phyloP scores from a whole-genome alignment of 2,113 vertebrate species.

The Cinclus cinclus region DNA sequence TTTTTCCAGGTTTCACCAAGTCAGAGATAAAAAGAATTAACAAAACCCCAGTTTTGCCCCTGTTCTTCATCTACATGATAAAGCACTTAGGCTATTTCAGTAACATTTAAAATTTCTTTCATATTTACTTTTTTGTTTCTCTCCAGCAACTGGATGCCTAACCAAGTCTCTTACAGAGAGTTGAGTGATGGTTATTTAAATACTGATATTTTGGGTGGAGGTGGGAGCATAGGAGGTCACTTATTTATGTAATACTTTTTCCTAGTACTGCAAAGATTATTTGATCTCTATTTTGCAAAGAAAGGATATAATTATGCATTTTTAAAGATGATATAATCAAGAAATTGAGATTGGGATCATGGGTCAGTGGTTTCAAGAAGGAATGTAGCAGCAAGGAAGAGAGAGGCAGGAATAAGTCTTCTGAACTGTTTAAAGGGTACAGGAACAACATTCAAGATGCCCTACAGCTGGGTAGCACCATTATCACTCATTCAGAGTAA shows the following conservation, averaged over 20 bases:
- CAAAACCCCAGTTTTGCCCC: not conserved
- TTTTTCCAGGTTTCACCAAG: not conserved
- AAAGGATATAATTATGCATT: not conserved
- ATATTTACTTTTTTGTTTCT: not conserved
- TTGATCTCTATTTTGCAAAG: not conserved
- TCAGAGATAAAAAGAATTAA: not conserved
- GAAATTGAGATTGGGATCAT: not conserved
- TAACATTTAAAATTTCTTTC: not conserved
- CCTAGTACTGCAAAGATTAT: not conserved
- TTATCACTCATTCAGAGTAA: not conserved
- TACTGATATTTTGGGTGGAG: not conserved
- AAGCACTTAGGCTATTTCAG: not conserved
- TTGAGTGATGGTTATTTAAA: not conserved
- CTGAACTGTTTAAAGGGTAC: not conserved
- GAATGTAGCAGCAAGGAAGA: not conserved
- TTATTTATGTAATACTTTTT: not conserved
- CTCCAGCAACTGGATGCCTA: conserved; percentile 17
- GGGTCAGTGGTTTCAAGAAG: not conserved
- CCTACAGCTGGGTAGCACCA: not conserved
- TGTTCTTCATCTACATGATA: not conserved
- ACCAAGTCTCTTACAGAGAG: conserved; percentile 8
- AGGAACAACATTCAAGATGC: not conserved
- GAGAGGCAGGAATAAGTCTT: not conserved
- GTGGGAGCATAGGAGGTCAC: not conserved
- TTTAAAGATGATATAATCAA: conserved; percentile 5